phyloP scores from a whole-genome alignment of 2,888 invertebrate genomes.

The Catocala nupta region DNA sequence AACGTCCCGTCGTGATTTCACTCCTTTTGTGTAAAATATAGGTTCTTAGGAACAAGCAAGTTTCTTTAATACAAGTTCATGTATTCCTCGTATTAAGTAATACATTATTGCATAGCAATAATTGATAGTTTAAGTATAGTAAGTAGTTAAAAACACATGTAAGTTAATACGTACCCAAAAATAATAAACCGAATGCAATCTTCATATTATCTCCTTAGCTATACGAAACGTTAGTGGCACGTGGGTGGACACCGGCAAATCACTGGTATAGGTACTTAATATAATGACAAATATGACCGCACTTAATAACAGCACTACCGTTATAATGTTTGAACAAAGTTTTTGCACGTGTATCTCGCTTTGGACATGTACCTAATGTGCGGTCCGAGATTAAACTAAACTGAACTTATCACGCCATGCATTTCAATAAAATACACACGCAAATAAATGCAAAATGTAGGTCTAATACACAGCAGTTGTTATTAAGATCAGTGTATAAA shows the following conservation, averaged over 20 bases:
- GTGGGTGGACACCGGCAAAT: conserved; percentile 15
- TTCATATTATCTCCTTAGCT: conserved; percentile 43
- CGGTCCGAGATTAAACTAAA: conserved; percentile 63
- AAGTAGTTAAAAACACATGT: too few relatives aligned
- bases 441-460: conserved; percentile 71
- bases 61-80: too few relatives aligned
- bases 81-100: too few relatives aligned
- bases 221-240: conserved; percentile 11
- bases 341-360: conserved; percentile 44
- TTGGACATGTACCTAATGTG: conserved; percentile 53
- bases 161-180: conserved; percentile 51
- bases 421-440: conserved; percentile 63
- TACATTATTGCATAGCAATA: too few relatives aligned
- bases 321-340: conserved; percentile 26
- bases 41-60: too few relatives aligned
- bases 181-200: conserved; percentile 41
- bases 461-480: conserved; percentile 48
- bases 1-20: too few relatives aligned
- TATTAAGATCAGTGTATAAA: conserved; percentile 43
- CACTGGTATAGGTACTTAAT: conserved; percentile 18
- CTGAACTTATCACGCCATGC: conserved; percentile 73
- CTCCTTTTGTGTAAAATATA: too few relatives aligned
- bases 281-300: conserved; percentile 18
- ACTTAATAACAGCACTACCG: conserved; percentile 27
- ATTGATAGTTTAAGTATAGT: too few relatives aligned